phyloP scores from a whole-genome alignment of 2,888 invertebrate species.

The Tinea semifulvella region DNA sequence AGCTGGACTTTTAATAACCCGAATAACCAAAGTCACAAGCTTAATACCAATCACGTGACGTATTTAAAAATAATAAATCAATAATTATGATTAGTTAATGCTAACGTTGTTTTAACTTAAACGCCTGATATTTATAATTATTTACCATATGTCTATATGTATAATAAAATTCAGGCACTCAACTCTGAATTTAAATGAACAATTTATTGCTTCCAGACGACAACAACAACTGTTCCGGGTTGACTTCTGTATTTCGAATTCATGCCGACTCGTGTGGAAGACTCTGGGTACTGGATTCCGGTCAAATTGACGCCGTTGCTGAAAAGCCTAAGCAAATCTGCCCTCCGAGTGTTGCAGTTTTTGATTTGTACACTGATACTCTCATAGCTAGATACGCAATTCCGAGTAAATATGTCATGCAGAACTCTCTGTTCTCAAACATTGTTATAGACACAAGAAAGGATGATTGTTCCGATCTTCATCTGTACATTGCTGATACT shows the following conservation, averaged over 20 bases:
- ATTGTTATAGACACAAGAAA: slow-evolving; percentile 70
- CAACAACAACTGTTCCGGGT: slow-evolving; percentile 65
- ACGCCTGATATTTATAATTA: too few species aligned
- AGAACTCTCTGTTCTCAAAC: slow-evolving; percentile 74
- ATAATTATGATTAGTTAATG: too few species aligned
- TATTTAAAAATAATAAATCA: too few species aligned
- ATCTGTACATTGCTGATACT: slow-evolving; percentile 75
- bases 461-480: slow-evolving; percentile 68
- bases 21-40: too few species aligned
- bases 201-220: slow-evolving; percentile 47
- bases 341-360: slow-evolving; percentile 77
- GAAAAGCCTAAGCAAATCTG: slow-evolving; percentile 73
- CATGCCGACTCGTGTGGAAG: slow-evolving; percentile 78
- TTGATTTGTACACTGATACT: slow-evolving; percentile 73
- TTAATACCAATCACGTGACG: too few species aligned
- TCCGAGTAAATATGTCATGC: slow-evolving; percentile 70
- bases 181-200: too few species aligned
- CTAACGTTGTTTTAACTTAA: too few species aligned
- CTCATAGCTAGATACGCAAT: slow-evolving; percentile 70
- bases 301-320: slow-evolving; percentile 73
- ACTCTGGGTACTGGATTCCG: slow-evolving; percentile 84
- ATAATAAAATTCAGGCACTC: too few species aligned
- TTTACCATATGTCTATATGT: too few species aligned
- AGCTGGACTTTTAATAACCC: too few species aligned
- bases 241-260: slow-evolving; percentile 81